Conservation (phyloP, 2,888 invertebrate species). For the Odontomyia ornata region DNA sequence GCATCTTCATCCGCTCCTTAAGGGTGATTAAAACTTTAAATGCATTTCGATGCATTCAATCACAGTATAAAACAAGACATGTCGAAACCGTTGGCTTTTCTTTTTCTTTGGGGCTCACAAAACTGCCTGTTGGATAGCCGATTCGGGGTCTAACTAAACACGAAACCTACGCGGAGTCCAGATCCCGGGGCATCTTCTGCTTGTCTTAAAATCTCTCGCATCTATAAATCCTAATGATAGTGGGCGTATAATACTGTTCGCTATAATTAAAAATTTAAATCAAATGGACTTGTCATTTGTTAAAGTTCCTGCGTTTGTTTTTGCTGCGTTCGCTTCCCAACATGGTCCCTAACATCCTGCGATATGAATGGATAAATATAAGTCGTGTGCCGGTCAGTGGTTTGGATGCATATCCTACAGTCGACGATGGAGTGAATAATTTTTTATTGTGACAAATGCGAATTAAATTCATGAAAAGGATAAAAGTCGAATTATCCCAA, state of each 20-base stretch:
- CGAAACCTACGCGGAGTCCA: slow-evolving; percentile 37
- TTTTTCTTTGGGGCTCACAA: slow-evolving; percentile 1
- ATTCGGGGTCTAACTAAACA: slow-evolving; percentile 19
- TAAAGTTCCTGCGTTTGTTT: slow-evolving; percentile 47
- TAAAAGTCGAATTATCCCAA: too few relatives aligned
- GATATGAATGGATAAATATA: neutral
- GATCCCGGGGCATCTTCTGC: slow-evolving; percentile 33
- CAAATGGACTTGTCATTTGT: slow-evolving; percentile 56
- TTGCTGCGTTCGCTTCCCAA: slow-evolving; percentile 8
- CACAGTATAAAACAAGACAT: neutral
- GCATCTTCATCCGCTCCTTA: too few relatives aligned
- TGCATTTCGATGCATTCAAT: neutral
- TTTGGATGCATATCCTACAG: neutral
- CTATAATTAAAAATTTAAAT: slow-evolving; percentile 56
- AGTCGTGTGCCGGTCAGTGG: slow-evolving; percentile 32
- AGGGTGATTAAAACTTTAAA: neutral
- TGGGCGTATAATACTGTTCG: slow-evolving; percentile 55
- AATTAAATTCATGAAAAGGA: too few relatives aligned
- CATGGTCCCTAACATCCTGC: slow-evolving; percentile 14
- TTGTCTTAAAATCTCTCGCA: slow-evolving; percentile 49
- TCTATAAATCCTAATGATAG: slow-evolving; percentile 55
- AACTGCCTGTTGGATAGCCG: neutral
- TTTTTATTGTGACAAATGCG: too few relatives aligned
- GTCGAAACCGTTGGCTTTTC: neutral
- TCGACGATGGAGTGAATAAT: neutral